Conservation (phyloP, 2,888 invertebrate species). For the Lepidonotus clava region DNA sequence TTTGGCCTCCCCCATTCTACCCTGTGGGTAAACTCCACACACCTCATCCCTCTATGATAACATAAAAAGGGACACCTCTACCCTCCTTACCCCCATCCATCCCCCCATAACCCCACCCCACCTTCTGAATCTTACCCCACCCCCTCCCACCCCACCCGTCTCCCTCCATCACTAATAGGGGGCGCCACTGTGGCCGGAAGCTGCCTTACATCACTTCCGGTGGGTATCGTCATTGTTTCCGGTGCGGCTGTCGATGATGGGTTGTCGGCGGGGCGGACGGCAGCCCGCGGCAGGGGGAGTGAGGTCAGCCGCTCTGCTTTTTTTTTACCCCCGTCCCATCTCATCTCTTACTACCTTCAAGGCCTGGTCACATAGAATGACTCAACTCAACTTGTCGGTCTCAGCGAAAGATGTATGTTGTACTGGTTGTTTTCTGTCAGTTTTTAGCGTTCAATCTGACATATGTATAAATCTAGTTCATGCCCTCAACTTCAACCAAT, state of each 20-base stretch:
- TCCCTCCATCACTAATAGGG: not conserved
- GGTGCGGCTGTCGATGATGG: conserved; percentile 41
- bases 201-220: conserved; percentile 36
- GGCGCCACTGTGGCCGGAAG: conserved; percentile 5
- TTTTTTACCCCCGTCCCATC: too few relatives aligned
- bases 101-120: not conserved
- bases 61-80: too few relatives aligned
- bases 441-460: too few relatives aligned
- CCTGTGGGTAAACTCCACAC: not conserved
- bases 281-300: conserved; percentile 15
- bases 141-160: not conserved
- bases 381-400: too few relatives aligned
- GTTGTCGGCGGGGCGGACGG: not conserved
- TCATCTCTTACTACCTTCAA: too few relatives aligned
- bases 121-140: not conserved
- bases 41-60: too few relatives aligned
- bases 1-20: not conserved
- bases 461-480: too few relatives aligned
- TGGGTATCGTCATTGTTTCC: conserved; percentile 44
- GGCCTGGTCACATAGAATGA: too few relatives aligned
- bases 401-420: too few relatives aligned
- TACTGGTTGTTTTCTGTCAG: too few relatives aligned
- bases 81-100: not conserved
- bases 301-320: not conserved
- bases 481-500: too few relatives aligned